Percentiles rank a stretch among this genome's conserved stretches.
phyloP scores from a whole-genome alignment of 64 coral and sea anemone species.

The Orbicella faveolata region DNA sequence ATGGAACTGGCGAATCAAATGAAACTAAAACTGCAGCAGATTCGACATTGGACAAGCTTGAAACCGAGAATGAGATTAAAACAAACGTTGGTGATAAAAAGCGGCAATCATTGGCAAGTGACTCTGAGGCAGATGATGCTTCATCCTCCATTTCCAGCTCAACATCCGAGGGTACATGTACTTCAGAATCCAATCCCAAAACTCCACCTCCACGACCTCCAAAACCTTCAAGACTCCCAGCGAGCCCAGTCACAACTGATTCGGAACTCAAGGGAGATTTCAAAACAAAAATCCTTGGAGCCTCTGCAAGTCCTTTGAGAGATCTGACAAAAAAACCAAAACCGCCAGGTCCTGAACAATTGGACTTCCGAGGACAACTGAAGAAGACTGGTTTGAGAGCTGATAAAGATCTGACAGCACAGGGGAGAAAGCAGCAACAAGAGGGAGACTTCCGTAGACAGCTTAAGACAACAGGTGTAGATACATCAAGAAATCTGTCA shows the following conservation, averaged over 20 bases:
- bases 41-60: not conserved
- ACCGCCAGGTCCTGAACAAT: constrained; percentile 15
- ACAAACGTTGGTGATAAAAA: not conserved
- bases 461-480: constrained; percentile 6
- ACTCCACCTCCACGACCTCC: constrained; percentile 17
- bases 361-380: constrained; percentile 50
- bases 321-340: constrained; percentile 39
- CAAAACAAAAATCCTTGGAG: constrained; percentile 32
- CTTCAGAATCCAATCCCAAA: not conserved
- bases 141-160: not conserved
- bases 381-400: constrained; percentile 42
- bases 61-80: not conserved
- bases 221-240: not conserved
- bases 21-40: not conserved
- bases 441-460: constrained; percentile 19
- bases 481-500: constrained; percentile 26
- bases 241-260: not conserved
- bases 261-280: constrained; percentile 34
- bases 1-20: not conserved
- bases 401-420: constrained; percentile 20
- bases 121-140: constrained; percentile 4
- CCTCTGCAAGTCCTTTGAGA: not conserved
- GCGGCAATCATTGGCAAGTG: not conserved
- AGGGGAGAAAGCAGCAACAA: constrained; percentile 17
- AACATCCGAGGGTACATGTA: not conserved